Evolutionary conservation across 1,140 invertebrate genomes (phyloP).

Genomic region (Linepithema humile): DNA sequence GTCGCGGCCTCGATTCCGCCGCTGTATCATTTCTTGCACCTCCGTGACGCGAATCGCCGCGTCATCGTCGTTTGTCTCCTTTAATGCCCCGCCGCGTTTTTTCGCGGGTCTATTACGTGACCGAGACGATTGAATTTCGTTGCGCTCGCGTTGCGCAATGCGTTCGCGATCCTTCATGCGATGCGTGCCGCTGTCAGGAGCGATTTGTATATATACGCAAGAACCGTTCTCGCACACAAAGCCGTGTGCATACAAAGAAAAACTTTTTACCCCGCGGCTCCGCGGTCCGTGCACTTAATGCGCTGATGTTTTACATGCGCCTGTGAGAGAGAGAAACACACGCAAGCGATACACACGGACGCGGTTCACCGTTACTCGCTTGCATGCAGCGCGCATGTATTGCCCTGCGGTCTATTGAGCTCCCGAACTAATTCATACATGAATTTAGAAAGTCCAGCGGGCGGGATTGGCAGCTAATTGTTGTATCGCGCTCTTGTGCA

Average conservation of each 20-base stretch:
- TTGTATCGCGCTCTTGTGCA: conserved; percentile 49
- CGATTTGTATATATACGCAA: background rate
- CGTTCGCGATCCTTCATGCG: conserved; percentile 45
- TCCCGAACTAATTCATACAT: conserved; percentile 52
- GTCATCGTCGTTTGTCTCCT: conserved; percentile 57
- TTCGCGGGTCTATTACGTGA: conserved; percentile 47
- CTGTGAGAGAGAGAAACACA: background rate
- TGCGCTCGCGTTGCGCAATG: conserved; percentile 52
- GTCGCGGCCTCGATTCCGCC: conserved; percentile 46
- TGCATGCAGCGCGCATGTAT: background rate
- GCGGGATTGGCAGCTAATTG: conserved; percentile 53
- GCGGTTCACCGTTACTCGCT: background rate
- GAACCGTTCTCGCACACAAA: too few species aligned
- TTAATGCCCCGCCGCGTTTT: conserved; percentile 5
- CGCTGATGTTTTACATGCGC: background rate
- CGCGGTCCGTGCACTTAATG: conserved; percentile 1
- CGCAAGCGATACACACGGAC: background rate
- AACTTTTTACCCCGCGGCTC: conserved; percentile 17
- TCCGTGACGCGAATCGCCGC: conserved; percentile 37
- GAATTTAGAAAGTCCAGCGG: conserved; percentile 58
- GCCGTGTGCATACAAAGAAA: background rate
- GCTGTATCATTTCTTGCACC: conserved; percentile 53
- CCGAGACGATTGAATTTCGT: conserved; percentile 66
- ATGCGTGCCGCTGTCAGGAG: conserved; percentile 39
- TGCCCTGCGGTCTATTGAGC: conserved; percentile 32